Base-by-base conservation (phyloP, 2,113 vertebrate genomes). In the Rostratula benghalensis region DNA sequence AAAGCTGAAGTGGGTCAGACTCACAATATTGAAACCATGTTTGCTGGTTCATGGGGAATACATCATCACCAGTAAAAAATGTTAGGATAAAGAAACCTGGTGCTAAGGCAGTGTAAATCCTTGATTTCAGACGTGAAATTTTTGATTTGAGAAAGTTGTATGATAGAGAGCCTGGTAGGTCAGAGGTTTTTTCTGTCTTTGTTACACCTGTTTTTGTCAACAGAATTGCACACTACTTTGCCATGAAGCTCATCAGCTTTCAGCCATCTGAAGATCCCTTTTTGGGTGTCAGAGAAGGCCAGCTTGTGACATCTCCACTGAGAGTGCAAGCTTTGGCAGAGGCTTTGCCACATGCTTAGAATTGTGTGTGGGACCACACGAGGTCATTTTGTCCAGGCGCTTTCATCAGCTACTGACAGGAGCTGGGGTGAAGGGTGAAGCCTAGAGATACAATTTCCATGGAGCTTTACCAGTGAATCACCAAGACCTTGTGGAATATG, bases 221-320 rank as follows among this genome's bases (percentile, higher is more conserved):
- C n/a, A 80, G 82, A 78, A 2, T 25, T 48, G 19, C 39, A 25
- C 50, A 9, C 51, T 20, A 11, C 33, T 5, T 9, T 43, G n/a
- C 69, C 17, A 0, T 3, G 54, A 6, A 0, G 6, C 35, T 61
- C 31, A 18, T 27, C 70, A 69, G 41, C 81, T 37, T 25, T 20
- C 69, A 54, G 73, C 10, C 50, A 79, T 60, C 61, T 21, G 67
- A 28, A 25, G 61, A 20, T 76, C 30, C 35, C 31, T n/a, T 7
- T 4, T 4, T 11, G 63, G 15, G 8, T 31, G 57, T 60, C 59
- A 77, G 59, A 79, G 70, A 16, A 28, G 51, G 28, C n/a, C 21
- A 33, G 43, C 23, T n/a, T 63, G 17, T 75, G 84, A 31, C 31
- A 23, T 13, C 14, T 27, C 28, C 1, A 3, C 59, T 31, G 50